Base-by-base conservation (phyloP, 2,113 vertebrate genomes). In the Pterophyllum scalare region DNA sequence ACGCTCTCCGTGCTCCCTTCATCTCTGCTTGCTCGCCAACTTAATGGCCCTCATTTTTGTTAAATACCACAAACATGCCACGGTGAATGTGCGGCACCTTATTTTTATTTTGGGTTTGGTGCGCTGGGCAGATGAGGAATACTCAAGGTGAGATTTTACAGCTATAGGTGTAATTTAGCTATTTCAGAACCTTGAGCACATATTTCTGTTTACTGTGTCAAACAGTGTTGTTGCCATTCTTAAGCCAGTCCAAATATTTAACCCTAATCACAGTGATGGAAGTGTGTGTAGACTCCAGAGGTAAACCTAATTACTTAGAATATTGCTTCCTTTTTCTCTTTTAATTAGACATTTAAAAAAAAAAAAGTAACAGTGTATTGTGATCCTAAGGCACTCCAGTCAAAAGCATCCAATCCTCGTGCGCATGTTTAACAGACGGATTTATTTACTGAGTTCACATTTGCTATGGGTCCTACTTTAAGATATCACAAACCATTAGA, bases 51-150 rank as follows among this genome's bases (percentile, higher is more conserved):
- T 87, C 58, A 58, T 80, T 89, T 89, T 89, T 64, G 79, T 90
- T 86, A 90, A 94, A 92, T 93, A 94, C 90, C 88, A 83, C 89
- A 88, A 87, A 91, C 89, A 91, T 77, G 67, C 60, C 26, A 20
- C 49, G 19, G 77, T 28, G 43, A 89, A 35, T 65, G 38, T 43
- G 61, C 6, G 5, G 17, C 15, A 61, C 67, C 62, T 84, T 70
- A 58, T 61, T 60, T 75, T 85, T 81, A 38, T 7, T 6, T 46
- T 38, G 26, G n/a, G 19, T 54, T 59, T n/a, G 38, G 4, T 17
- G 57, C 59, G 72, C 38, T 46, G 28, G n/a, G 17, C 5, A 28
- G 38, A 22, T 70, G 28, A n/a, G 24, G 31, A 75, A 61, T 7
- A 75, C 38, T 7, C 6, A 14, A 80, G 28, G 40, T 83, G 58